phyloP scores from a whole-genome alignment of 2,797 vertebrate genomes.

The Choloepus didactylus region DNA sequence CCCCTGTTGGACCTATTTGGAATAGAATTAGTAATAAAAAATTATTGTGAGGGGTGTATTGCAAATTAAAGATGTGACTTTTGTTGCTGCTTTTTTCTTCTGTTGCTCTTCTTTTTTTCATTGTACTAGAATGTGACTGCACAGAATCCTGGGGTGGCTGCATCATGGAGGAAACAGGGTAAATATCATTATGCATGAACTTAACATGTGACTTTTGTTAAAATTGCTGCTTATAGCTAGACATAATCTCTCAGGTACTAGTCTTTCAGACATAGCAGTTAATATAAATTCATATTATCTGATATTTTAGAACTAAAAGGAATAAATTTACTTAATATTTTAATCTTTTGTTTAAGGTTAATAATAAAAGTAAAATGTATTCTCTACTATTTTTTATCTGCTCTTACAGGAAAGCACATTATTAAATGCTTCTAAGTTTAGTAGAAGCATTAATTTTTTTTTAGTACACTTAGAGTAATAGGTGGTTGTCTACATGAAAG shows the following conservation, averaged over 20 bases:
- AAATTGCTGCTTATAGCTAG: constrained; percentile 45
- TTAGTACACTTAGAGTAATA: constrained; percentile 77
- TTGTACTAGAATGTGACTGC: constrained; percentile 96
- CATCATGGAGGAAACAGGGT: constrained; percentile 99
- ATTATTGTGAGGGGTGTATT: neutral
- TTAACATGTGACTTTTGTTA: neutral
- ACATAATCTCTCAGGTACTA: constrained; percentile 5
- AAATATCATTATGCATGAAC: constrained; percentile 70
- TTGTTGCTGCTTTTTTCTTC: constrained; percentile 71
- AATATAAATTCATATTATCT: constrained; percentile 59
- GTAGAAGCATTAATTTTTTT: constrained; percentile 70
- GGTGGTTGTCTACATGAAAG: constrained; percentile 59
- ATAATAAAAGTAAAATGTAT: constrained; percentile 52
- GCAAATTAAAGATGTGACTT: constrained; percentile 59
- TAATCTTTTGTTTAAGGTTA: constrained; percentile 72
- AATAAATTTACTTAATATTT: constrained; percentile 67
- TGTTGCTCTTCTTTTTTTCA: constrained; percentile 76
- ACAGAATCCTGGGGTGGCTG: constrained; percentile 95
- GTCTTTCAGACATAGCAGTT: constrained; percentile 56
- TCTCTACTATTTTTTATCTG: constrained; percentile 50
- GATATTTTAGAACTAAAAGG: constrained; percentile 67
- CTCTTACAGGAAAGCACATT: constrained; percentile 52
- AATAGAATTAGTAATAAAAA: constrained; percentile 12
- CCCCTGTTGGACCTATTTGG: neutral
- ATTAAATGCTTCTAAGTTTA: constrained; percentile 68